These are phyloP conservation scores for Lepidochitona cinerea DNA, from an alignment of 2,888 invertebrate genomes.

Conservation along the genomic window DNA sequence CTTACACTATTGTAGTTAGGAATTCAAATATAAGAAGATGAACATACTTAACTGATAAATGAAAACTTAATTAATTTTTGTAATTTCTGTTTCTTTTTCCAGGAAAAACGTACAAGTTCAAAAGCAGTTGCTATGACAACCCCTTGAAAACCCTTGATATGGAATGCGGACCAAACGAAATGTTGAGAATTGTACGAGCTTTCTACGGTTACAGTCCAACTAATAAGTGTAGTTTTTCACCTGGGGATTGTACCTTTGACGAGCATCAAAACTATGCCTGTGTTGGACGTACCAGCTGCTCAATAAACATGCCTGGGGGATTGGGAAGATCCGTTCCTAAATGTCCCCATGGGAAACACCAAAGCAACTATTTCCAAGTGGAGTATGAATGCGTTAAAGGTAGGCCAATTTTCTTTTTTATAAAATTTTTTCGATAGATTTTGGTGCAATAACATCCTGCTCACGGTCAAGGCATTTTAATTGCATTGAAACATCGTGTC, in stretches of 20 bases:
- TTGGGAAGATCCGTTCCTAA: constrained; percentile 46
- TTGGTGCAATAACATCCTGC: too few relatives aligned
- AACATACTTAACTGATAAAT: not conserved
- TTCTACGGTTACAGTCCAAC: constrained; percentile 59
- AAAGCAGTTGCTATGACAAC: constrained; percentile 51
- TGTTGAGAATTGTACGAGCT: constrained; percentile 56
- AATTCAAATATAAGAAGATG: not conserved
- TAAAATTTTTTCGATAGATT: too few relatives aligned
- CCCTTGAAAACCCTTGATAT: constrained; percentile 47
- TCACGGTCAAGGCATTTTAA: too few relatives aligned
- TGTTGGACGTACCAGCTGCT: constrained; percentile 54
- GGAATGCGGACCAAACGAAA: constrained; percentile 54
- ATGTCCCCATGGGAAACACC: not conserved
- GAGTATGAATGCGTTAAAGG: constrained; percentile 64
- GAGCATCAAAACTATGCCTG: constrained; percentile 57
- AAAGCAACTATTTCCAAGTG: constrained; percentile 65
- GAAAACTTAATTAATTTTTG: not conserved
- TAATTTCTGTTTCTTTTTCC: not conserved
- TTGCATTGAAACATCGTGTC: too few relatives aligned
- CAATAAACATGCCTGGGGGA: constrained; percentile 53
- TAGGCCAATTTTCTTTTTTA: too few relatives aligned
- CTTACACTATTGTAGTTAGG: not conserved
- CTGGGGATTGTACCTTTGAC: constrained; percentile 53
- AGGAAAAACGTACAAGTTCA: constrained; percentile 3
- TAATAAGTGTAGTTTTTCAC: constrained; percentile 42